Evolutionary conservation across 2,888 invertebrate species (phyloP), one percentile per base, ranked within the genome.

Genomic region (Conchocele bisecta): DNA sequence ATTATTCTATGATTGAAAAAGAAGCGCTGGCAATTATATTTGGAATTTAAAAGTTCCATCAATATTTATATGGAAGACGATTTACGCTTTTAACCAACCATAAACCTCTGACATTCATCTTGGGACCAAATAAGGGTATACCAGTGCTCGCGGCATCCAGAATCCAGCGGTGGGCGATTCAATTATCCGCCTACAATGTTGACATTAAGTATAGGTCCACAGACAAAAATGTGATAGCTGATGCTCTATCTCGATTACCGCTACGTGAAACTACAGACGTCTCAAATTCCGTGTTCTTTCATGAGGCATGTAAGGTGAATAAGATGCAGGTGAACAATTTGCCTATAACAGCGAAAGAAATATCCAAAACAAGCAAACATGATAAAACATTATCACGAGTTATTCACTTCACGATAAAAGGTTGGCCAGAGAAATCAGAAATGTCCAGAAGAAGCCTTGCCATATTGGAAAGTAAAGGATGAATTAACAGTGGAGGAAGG

Each of bases 1-100:
- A 85, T 20, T 91, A 90, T 74, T 83, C 86, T 17, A 88, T 89
- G 66, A 64, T 91, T 20, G 90, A 91, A 44, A 89, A 89, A 67
- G 91, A 89, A 81, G 88, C 90, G 29, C 75, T 90, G 33, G 81
- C 87, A 9, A 64, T 74, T 15, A 59, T 67, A 13, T 72, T 86
- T 68, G 91, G 89, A 0, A 84, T 91, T 1, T 82, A 85, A 28
- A 88, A 72, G 53, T 81, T 79, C 39, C 69, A 77, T 50, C 54
- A 68, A 28, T 79, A 70, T 46, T 41, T 81, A 3, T 77, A 66
- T 56, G 66, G 53, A 9, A 29, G 51, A 2, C 29, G 20, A 17
- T 58, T 50, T 24, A 58, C 50, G 4, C 15, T 57, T 4, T 7
- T 63, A 13, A 77, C 81, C 9, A 74, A 79, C 37, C 64, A 75